Evolutionary conservation across 2,113 vertebrate genomes (phyloP).

Genomic region (Dunckerocampus dactyliophorus): DNA sequence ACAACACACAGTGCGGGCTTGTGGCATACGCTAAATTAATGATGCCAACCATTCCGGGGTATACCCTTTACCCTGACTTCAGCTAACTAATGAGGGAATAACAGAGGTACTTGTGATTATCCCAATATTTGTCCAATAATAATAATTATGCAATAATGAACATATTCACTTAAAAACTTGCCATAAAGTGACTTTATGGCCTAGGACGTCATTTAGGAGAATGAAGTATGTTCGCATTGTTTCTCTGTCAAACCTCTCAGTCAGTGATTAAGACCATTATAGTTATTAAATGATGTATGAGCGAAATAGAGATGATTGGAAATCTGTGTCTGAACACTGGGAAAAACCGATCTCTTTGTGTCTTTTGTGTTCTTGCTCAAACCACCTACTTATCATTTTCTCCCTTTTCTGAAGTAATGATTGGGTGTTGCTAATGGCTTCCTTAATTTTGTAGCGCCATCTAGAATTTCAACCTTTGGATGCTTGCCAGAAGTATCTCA

Average conservation of each 20-base stretch:
- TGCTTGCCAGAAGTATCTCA: slow-evolving; percentile 62
- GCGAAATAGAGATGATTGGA: slow-evolving; percentile 81
- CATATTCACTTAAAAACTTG: too few species aligned
- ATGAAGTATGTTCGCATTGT: slow-evolving; percentile 1
- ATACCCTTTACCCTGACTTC: too few species aligned
- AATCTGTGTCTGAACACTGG: slow-evolving; percentile 84
- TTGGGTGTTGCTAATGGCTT: slow-evolving; percentile 94
- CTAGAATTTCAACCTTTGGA: slow-evolving; percentile 79
- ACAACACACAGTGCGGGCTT: not conserved
- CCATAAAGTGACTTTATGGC: not conserved
- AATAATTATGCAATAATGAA: too few species aligned
- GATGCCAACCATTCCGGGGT: too few species aligned
- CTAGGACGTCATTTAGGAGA: not conserved
- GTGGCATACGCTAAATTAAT: too few species aligned
- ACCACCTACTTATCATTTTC: slow-evolving; percentile 18
- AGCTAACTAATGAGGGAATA: too few species aligned
- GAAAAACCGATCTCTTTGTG: slow-evolving; percentile 79
- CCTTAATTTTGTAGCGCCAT: slow-evolving; percentile 87
- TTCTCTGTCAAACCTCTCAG: slow-evolving; percentile 18
- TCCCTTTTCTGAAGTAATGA: slow-evolving; percentile 74
- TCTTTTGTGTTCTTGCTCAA: slow-evolving; percentile 21
- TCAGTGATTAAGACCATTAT: slow-evolving; percentile 57
- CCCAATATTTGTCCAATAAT: too few species aligned
- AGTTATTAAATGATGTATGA: slow-evolving; percentile 67
- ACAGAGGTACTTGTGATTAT: too few species aligned